Conservation (phyloP, 92 coral and sea anemone species). For the Bergia puertoricense region DNA sequence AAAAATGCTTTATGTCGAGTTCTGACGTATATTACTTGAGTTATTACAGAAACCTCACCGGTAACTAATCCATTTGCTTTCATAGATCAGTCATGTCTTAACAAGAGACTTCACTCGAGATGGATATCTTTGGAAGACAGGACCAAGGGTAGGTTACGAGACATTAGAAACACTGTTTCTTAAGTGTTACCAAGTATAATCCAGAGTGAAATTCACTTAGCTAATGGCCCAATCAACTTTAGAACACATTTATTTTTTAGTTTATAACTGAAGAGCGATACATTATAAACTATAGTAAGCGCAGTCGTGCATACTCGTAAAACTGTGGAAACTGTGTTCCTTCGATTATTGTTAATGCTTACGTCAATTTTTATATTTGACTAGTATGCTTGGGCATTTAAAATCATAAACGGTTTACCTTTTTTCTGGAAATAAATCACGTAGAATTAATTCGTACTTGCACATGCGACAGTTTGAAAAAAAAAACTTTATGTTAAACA, state of each 20-base stretch:
- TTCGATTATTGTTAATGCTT: not conserved
- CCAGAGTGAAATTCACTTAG: not conserved
- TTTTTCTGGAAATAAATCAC: too few species aligned
- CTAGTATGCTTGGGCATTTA: too few species aligned
- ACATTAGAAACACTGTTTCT: not conserved
- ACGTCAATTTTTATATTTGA: too few species aligned
- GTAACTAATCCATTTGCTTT: not conserved
- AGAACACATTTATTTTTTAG: not conserved
- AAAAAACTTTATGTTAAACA: too few species aligned
- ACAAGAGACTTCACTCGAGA: constrained; percentile 73
- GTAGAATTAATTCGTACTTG: too few species aligned
- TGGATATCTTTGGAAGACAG: constrained; percentile 76
- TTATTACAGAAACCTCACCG: not conserved
- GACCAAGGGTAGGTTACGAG: constrained; percentile 75
- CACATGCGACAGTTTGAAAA: too few species aligned
- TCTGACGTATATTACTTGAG: not conserved
- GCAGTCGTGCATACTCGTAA: too few species aligned
- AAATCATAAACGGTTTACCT: too few species aligned
- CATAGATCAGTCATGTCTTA: constrained; percentile 53
- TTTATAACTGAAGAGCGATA: too few species aligned
- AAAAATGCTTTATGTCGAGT: too few species aligned
- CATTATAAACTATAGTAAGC: too few species aligned
- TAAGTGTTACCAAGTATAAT: not conserved
- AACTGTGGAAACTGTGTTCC: not conserved
- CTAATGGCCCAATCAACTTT: not conserved